Evolutionary conservation across 2,888 invertebrate genomes (phyloP).

Genomic region (Ennomos erosarius): DNA sequence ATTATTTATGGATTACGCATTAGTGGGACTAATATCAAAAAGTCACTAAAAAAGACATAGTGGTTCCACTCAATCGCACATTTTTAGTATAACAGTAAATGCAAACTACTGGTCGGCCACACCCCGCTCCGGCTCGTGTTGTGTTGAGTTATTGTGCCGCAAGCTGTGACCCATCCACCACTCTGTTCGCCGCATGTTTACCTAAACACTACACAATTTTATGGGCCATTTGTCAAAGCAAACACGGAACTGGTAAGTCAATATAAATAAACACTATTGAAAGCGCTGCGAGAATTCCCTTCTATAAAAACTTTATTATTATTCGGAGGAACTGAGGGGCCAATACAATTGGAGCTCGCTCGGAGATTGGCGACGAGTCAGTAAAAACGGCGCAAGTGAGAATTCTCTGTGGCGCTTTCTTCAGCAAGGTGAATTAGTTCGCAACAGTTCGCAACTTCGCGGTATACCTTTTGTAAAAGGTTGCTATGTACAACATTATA

Average conservation of each 20-base stretch:
- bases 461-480: neutral
- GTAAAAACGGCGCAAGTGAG: constrained; percentile 8
- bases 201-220: constrained; percentile 25
- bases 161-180: no score
- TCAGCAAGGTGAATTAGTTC: constrained; percentile 3
- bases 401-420: constrained; percentile 7
- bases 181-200: neutral
- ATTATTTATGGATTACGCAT: no score
- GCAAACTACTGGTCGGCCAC: no score
- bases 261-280: constrained; percentile 38
- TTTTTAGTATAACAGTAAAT: no score
- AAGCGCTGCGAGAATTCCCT: constrained; percentile 36
- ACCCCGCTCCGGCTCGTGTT: no score
- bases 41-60: no score
- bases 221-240: constrained; percentile 35
- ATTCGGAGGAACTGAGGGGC: constrained; percentile 14
- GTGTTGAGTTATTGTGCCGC: no score
- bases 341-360: constrained; percentile 11
- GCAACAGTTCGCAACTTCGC: constrained; percentile 4
- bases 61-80: no score
- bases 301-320: constrained; percentile 49
- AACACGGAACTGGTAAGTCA: constrained; percentile 42
- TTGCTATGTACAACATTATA: neutral
- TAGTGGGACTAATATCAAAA: no score
- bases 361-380: constrained; percentile 13